These are phyloP conservation scores for Caenorhabditis imperialis DNA, from an alignment of 2,888 invertebrate species.

Conservation along the genomic window DNA sequence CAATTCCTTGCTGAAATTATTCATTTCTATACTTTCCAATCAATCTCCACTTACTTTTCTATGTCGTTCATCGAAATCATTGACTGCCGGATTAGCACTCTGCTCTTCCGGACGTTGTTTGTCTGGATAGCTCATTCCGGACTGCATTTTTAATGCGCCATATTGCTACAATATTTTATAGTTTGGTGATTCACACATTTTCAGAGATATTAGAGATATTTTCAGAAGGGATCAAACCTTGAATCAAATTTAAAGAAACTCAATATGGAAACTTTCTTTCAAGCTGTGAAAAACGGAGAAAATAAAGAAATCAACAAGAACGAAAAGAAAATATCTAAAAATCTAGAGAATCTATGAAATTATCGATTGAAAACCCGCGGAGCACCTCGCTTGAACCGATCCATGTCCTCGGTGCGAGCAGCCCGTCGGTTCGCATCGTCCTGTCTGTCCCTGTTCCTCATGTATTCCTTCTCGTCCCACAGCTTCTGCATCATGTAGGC, in stretches of 20 bases:
- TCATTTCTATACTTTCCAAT: too few species aligned
- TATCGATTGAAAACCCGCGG: conserved; percentile 62
- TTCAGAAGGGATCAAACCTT: too few species aligned
- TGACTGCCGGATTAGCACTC: neutral
- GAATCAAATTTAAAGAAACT: too few species aligned
- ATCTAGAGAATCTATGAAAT: neutral
- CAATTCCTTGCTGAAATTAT: conserved; percentile 45
- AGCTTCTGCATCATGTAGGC: conserved; percentile 76
- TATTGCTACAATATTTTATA: conserved; percentile 5
- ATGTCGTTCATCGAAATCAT: conserved; percentile 43
- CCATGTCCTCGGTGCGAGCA: conserved; percentile 58
- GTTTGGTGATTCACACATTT: neutral
- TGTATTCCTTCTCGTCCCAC: conserved; percentile 74
- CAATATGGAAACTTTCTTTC: too few species aligned
- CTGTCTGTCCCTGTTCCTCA: conserved; percentile 62
- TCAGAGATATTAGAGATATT: too few species aligned
- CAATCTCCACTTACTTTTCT: conserved; percentile 8
- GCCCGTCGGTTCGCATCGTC: conserved; percentile 47
- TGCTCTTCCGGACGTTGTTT: conserved; percentile 2
- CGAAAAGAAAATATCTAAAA: conserved; percentile 1
- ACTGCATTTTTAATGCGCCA: conserved; percentile 3
- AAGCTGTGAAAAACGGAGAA: too few species aligned
- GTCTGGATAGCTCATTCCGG: conserved; percentile 15
- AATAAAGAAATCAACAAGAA: conserved; percentile 7
- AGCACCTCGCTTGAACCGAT: conserved; percentile 61